A percentile compares a stretch with the other conserved stretches of the same genome.
Conservation (phyloP, 2,797 vertebrate species). For the Mus caroli region DNA sequence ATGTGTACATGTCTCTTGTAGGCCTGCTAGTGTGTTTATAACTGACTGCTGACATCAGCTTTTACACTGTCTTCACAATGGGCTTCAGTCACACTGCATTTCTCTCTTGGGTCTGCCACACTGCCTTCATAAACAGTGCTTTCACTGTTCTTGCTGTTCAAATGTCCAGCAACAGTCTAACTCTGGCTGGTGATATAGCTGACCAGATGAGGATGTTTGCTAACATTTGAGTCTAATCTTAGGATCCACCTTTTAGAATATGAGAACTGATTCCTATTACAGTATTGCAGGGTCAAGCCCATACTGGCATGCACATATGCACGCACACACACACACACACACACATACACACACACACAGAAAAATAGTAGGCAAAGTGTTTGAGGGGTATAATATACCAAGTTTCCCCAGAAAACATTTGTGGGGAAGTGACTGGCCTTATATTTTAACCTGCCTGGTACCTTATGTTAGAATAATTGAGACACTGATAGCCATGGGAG, state of each 20-base stretch:
- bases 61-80: neutral
- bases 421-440: neutral
- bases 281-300: neutral
- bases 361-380: neutral
- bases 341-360: no score
- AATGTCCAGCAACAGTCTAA: neutral
- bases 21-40: neutral
- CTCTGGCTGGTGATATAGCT: neutral
- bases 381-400: neutral
- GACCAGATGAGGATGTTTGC: no score
- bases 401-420: neutral
- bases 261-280: neutral
- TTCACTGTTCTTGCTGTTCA: neutral
- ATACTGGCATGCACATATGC: no score
- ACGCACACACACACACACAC: neutral
- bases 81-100: neutral
- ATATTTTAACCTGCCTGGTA: neutral
- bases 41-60: neutral
- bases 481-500: neutral
- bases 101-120: no score
- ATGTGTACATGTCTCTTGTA: neutral
- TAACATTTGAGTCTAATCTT: no score
- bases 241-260: neutral
- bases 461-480: constrained; percentile 8
- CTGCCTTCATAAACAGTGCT: neutral